Percentiles rank a stretch among this genome's conserved stretches.
Evolutionary conservation across 2,888 invertebrate species (phyloP).

Genomic region (Eudemis profundana): DNA sequence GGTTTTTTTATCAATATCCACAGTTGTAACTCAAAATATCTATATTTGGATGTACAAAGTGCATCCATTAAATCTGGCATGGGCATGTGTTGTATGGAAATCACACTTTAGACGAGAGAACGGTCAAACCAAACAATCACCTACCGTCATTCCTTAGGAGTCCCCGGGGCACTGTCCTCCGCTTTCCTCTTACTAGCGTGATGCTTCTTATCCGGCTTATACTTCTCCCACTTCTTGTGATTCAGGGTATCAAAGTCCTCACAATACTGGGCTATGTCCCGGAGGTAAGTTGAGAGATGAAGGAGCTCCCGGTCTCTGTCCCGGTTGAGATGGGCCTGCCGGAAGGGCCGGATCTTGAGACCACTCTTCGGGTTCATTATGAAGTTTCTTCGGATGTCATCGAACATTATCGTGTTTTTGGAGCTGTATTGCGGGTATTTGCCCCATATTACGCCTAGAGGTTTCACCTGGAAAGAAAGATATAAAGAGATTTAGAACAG

Average conservation of each 20-base stretch:
- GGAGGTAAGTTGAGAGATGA: constrained; percentile 92
- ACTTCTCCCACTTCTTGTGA: constrained; percentile 96
- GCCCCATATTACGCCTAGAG: constrained; percentile 98
- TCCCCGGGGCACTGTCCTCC: constrained; percentile 70
- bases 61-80: no score
- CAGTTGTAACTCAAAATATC: no score
- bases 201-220: constrained; percentile 81
- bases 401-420: constrained; percentile 99
- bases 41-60: no score
- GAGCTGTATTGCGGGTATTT: constrained; percentile 94
- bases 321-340: constrained; percentile 95
- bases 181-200: constrained; percentile 80
- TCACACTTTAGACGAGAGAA: not conserved
- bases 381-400: constrained; percentile 97
- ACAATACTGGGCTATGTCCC: constrained; percentile 91
- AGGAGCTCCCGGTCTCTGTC: constrained; percentile 93
- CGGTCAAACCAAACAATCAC: not conserved
- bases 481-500: no score
- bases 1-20: no score
- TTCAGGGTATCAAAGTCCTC: constrained; percentile 94
- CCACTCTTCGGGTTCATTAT: constrained; percentile 99
- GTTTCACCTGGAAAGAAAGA: constrained; percentile 90
- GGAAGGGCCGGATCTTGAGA: constrained; percentile 94
- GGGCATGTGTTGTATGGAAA: not conserved
- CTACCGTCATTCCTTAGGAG: constrained; percentile 73